Conservation (phyloP, 2,888 invertebrate species). For the Calliphora vomitoria region DNA sequence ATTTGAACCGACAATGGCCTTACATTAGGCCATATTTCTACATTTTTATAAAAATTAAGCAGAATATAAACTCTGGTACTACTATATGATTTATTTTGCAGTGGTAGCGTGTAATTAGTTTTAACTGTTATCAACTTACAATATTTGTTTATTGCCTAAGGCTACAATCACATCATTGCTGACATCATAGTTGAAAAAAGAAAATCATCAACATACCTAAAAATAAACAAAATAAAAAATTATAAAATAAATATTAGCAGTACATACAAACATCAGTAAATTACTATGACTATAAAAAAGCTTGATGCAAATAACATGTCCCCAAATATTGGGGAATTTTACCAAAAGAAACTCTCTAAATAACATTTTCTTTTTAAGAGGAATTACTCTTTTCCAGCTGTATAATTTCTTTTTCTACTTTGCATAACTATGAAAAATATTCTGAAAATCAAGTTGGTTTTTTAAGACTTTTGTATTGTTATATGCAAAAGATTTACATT, state of each 20-base stretch:
- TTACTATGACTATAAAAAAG: neutral
- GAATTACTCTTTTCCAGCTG: no score
- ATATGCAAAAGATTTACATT: conserved; percentile 12
- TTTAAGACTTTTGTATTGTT: conserved; percentile 24
- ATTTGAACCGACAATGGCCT: no score
- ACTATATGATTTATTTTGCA: no score
- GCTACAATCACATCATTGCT: neutral
- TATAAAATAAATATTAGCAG: conserved; percentile 24
- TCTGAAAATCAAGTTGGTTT: conserved; percentile 42
- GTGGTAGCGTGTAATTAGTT: no score
- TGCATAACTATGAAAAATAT: conserved; percentile 30
- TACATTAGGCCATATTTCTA: no score
- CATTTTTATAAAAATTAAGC: no score
- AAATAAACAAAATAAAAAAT: neutral
- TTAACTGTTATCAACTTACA: no score
- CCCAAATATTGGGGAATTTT: neutral
- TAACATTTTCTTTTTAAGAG: neutral
- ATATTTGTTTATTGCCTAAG: neutral
- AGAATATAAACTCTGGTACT: no score
- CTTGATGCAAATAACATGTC: neutral
- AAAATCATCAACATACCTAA: conserved; percentile 2
- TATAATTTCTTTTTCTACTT: neutral
- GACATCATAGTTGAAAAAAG: neutral
- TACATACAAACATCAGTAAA: neutral
- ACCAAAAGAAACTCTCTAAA: neutral